Conservation (phyloP, 2,797 vertebrate genomes). For the Acanthiza pusilla region DNA sequence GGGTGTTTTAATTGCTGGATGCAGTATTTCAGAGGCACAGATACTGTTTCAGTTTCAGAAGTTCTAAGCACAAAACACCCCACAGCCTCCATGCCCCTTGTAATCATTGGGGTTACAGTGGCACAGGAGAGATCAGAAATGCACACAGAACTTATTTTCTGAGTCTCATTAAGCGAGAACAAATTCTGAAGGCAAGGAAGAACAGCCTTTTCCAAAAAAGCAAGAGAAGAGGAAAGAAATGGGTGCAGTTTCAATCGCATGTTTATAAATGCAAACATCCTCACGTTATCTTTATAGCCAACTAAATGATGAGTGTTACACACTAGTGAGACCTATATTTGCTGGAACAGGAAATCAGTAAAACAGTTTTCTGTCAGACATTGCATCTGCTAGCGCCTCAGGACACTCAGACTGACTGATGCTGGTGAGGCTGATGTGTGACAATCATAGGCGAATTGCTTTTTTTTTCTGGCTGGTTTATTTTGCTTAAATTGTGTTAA, state of each 20-base stretch:
- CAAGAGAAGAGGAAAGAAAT: neutral
- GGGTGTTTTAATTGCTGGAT: neutral
- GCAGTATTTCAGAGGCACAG: neutral
- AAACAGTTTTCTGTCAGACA: slow-evolving; percentile 48
- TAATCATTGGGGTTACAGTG: neutral
- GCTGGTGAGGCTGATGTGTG: slow-evolving; percentile 29
- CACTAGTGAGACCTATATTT: neutral
- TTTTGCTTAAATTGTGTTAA: slow-evolving; percentile 64
- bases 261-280: neutral
- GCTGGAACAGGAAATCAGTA: slow-evolving; percentile 22
- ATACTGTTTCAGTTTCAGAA: neutral
- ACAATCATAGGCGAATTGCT: slow-evolving; percentile 37
- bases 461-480: slow-evolving; percentile 55
- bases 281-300: neutral
- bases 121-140: neutral
- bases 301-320: neutral
- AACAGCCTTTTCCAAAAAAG: neutral
- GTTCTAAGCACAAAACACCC: neutral
- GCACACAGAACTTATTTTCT: neutral
- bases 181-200: neutral
- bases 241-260: neutral
- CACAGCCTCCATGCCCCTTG: fast-evolving
- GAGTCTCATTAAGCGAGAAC: neutral
- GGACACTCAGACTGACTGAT: slow-evolving; percentile 40
- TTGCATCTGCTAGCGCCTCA: slow-evolving; percentile 32